phyloP scores from a whole-genome alignment of 2,888 invertebrate genomes.

The Tricholauxania praeusta region DNA sequence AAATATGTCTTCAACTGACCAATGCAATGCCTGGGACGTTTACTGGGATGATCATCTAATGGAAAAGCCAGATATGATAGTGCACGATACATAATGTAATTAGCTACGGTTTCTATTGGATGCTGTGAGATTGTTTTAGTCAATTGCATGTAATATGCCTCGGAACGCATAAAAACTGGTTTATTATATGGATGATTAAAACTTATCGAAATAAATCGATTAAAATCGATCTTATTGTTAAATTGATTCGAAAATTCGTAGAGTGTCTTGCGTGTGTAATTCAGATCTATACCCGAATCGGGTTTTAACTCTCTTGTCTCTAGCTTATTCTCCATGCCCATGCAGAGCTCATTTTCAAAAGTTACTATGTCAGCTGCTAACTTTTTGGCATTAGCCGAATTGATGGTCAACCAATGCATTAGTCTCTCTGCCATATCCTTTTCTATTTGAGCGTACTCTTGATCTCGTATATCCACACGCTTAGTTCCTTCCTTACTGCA shows the following conservation, averaged over 20 bases:
- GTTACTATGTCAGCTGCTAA: slow-evolving; percentile 58
- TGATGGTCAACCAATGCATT: slow-evolving; percentile 57
- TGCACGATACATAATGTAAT: slow-evolving; percentile 64
- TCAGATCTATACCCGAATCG: neutral
- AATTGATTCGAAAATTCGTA: slow-evolving; percentile 50
- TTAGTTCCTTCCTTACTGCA: slow-evolving; percentile 49
- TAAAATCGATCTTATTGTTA: slow-evolving; percentile 53
- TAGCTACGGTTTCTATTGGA: slow-evolving; percentile 57
- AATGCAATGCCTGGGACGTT: slow-evolving; percentile 49
- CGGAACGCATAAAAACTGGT: slow-evolving; percentile 59
- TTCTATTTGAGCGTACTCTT: slow-evolving; percentile 52
- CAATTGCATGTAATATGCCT: slow-evolving; percentile 57
- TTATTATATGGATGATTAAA: slow-evolving; percentile 52
- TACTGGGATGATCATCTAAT: slow-evolving; percentile 41
- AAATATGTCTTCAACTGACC: slow-evolving; percentile 51
- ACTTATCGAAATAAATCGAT: slow-evolving; percentile 54
- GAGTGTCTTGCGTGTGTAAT: slow-evolving; percentile 53
- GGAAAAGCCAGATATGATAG: slow-evolving; percentile 51
- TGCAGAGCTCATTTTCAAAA: slow-evolving; percentile 59
- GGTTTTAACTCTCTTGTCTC: slow-evolving; percentile 35
- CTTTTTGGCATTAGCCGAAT: slow-evolving; percentile 49
- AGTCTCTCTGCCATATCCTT: slow-evolving; percentile 55
- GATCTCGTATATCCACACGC: slow-evolving; percentile 49
- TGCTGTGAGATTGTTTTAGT: slow-evolving; percentile 51
- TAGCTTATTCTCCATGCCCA: slow-evolving; percentile 48